Evolutionary conservation across 2,797 vertebrate species (phyloP).

Genomic region (Monodelphis domestica): DNA sequence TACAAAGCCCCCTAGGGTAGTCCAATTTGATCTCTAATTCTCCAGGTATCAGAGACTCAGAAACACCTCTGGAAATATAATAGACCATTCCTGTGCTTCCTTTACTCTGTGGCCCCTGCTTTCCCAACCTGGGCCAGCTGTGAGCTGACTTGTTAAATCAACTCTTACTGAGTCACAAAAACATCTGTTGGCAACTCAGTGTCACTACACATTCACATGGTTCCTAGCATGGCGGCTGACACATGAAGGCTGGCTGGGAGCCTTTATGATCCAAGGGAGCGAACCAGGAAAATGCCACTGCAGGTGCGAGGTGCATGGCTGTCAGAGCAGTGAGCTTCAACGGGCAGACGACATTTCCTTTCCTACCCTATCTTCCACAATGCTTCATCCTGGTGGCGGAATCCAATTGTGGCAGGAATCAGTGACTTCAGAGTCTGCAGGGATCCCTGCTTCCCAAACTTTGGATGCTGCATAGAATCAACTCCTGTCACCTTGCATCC

Average conservation of each 20-base stretch:
- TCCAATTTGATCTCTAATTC: background rate
- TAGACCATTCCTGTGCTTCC: slow-evolving; percentile 12
- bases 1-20: slow-evolving; percentile 11
- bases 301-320: slow-evolving; percentile 53
- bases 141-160: slow-evolving; percentile 80
- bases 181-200: slow-evolving; percentile 80
- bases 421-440: background rate
- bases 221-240: slow-evolving; percentile 73
- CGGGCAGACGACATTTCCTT: background rate
- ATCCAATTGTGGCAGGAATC: background rate
- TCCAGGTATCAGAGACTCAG: background rate
- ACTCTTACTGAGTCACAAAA: slow-evolving; percentile 78
- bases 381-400: slow-evolving; percentile 14
- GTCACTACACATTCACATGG: slow-evolving; percentile 79
- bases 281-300: slow-evolving; percentile 73
- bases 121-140: slow-evolving; percentile 71
- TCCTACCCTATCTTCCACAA: background rate
- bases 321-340: slow-evolving; percentile 33
- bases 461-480: background rate
- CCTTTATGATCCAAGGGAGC: slow-evolving; percentile 69
- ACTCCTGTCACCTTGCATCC: slow-evolving; percentile 46
- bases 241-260: slow-evolving; percentile 68
- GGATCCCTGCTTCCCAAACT: slow-evolving; percentile 41
- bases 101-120: slow-evolving; percentile 28
- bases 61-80: slow-evolving; percentile 52